Evolutionary conservation across 1,140 invertebrate genomes (phyloP).

Genomic region (Xylocopa sonorina): DNA sequence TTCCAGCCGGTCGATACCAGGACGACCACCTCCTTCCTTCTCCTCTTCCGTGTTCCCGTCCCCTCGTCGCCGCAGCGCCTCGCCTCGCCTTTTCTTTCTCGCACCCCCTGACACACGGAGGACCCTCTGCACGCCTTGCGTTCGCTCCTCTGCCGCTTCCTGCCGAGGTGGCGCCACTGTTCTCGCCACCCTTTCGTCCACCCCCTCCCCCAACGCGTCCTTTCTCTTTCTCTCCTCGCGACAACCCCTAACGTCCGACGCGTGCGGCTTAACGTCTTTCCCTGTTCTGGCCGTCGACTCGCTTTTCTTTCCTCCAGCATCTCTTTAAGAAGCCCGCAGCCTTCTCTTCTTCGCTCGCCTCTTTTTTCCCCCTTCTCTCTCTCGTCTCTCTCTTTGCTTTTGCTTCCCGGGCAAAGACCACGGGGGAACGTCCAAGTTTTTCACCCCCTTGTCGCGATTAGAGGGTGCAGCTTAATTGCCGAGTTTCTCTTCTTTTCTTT

Average conservation of each 20-base stretch:
- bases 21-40: slow-evolving; percentile 71
- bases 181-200: slow-evolving; percentile 59
- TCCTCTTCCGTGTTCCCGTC: slow-evolving; percentile 66
- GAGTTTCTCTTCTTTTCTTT: no score
- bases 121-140: slow-evolving; percentile 51
- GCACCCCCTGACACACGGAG: slow-evolving; percentile 56
- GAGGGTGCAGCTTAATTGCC: no score
- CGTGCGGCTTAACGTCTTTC: slow-evolving; percentile 45
- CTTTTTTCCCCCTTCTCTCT: neutral
- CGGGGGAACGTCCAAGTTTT: no score
- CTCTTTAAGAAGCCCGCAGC: no score
- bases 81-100: slow-evolving; percentile 76
- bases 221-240: neutral
- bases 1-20: slow-evolving; percentile 79
- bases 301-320: neutral
- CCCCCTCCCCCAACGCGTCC: no score
- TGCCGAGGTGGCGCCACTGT: slow-evolving; percentile 77
- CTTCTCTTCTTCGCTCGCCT: neutral
- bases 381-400: no score
- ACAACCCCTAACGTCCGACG: slow-evolving; percentile 12
- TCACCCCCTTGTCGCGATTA: no score
- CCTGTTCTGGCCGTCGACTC: neutral
- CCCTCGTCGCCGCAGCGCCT: slow-evolving; percentile 58
- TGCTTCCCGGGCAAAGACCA: no score
- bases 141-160: slow-evolving; percentile 72